Conservation (phyloP, 2,797 vertebrate genomes). For the Aeoliscus strigatus region DNA sequence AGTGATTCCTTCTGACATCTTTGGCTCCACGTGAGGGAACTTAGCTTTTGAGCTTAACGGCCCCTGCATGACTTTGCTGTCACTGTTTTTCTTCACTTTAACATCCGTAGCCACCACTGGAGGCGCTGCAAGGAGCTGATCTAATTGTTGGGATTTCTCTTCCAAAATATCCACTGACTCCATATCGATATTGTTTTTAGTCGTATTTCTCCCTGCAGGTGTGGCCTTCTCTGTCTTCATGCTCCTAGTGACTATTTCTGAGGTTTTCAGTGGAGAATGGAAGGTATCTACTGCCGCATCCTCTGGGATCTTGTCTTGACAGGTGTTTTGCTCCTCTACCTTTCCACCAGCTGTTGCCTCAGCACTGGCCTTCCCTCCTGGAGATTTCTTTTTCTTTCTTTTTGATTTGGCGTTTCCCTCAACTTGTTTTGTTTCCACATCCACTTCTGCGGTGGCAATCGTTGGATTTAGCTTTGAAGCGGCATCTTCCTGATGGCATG, state of each 20-base stretch:
- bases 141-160: constrained; percentile 1
- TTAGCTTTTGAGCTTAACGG: constrained; percentile 11
- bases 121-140: constrained; percentile 19
- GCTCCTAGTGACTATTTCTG: too few relatives aligned
- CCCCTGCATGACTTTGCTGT: constrained; percentile 27
- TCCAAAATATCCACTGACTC: constrained; percentile 15
- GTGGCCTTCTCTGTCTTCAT: too few relatives aligned
- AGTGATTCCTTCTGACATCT: constrained; percentile 33
- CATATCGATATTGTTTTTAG: constrained; percentile 16
- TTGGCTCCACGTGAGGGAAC: constrained; percentile 18
- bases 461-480: constrained; percentile 12
- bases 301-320: constrained; percentile 10
- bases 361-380: constrained; percentile 23
- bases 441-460: constrained; percentile 11
- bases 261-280: too few relatives aligned
- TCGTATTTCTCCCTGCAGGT: background rate
- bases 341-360: constrained; percentile 25
- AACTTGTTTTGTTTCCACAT: constrained; percentile 34
- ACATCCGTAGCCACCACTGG: constrained; percentile 18
- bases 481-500: constrained; percentile 9
- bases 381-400: constrained; percentile 68
- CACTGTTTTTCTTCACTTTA: constrained; percentile 24
- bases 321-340: constrained; percentile 11
- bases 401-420: constrained; percentile 64
- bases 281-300: constrained; percentile 14